Conservation (phyloP, 23 tunicate genomes). For the Diplosoma virens region DNA sequence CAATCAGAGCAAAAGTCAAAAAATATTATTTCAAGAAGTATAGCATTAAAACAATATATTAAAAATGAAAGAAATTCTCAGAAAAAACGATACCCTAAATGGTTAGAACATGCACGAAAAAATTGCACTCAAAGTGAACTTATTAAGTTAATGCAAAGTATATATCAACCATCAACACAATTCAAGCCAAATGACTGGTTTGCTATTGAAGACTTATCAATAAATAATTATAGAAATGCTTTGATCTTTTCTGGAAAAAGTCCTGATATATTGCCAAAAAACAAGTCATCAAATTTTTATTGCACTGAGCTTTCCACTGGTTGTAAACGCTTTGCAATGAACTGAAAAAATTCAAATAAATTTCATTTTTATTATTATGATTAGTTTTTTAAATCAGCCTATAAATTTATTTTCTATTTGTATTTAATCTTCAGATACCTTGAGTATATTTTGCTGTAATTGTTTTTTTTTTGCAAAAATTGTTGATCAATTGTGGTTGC, state of each 20-base stretch:
- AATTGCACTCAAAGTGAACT: neutral
- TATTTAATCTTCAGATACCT: too few relatives aligned
- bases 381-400: neutral
- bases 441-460: too few relatives aligned
- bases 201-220: neutral
- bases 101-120: conserved; percentile 5
- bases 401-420: too few relatives aligned
- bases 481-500: too few relatives aligned
- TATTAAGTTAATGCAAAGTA: neutral
- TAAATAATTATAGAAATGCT: conserved; percentile 7
- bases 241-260: neutral
- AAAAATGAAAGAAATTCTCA: neutral
- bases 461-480: too few relatives aligned
- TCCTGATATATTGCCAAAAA: neutral
- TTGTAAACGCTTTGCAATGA: conserved; percentile 1
- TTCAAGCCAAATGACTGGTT: neutral
- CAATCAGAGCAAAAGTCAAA: neutral
- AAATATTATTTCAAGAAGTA: neutral
- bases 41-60: neutral
- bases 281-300: neutral
- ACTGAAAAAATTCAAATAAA: neutral
- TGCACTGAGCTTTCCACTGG: neutral
- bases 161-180: neutral
- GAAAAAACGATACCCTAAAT: neutral
- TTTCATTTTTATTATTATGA: neutral